Evolutionary conservation across 2,797 vertebrate species (phyloP), one percentile per base, ranked within the genome.

Genomic region (Hemibagrus guttatus): DNA sequence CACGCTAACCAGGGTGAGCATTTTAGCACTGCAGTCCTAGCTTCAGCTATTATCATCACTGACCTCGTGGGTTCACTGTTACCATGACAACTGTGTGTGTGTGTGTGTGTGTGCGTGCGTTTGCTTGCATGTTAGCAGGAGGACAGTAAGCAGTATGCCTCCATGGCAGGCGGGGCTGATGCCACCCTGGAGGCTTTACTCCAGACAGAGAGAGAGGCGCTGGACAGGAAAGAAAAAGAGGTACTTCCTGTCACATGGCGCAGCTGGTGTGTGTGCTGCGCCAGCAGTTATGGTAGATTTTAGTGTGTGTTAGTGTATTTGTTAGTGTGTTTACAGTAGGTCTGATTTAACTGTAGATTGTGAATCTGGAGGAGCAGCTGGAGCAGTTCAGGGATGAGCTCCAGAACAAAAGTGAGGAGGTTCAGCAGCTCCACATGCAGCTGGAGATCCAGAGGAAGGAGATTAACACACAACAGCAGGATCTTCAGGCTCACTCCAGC

Each of bases 351-450:
- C 23, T 35, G 4, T 46, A 99, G 98, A 97, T 99, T 72, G 95
- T 96, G 0, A 97, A 99, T 91, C 96, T 99, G 91, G 98, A 99
- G 92, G 98, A 99, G 90, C 98, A 99, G 88, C 93, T 99, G 91
- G 98, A 99, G 87, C 98, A 99, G 91, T 99, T 99, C 93, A 95
- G 96, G 88, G 98, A 99, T 91, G 98, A 99, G 92, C 94, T 99
- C 92, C 97, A 99, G 95, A 99, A 99, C 91, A 99, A 99, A 94
- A 98, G 96, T n/a, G 98, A 99, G 92, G 98, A 99, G 95, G 96
- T 97, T 88, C 98, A 99, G 90, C 98, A 99, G 88, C 94, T 99
- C 71, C 96, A 98, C 69, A 99, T 99, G 98, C 98, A 99, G 91
- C 93, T 99, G 90, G 97, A 99, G 95, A 99, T 99, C 93, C 98